Evolutionary conservation across 1,140 invertebrate genomes (phyloP), one percentile per base, ranked within the genome.

Genomic region (Aphelenchoides fujianensis): DNA sequence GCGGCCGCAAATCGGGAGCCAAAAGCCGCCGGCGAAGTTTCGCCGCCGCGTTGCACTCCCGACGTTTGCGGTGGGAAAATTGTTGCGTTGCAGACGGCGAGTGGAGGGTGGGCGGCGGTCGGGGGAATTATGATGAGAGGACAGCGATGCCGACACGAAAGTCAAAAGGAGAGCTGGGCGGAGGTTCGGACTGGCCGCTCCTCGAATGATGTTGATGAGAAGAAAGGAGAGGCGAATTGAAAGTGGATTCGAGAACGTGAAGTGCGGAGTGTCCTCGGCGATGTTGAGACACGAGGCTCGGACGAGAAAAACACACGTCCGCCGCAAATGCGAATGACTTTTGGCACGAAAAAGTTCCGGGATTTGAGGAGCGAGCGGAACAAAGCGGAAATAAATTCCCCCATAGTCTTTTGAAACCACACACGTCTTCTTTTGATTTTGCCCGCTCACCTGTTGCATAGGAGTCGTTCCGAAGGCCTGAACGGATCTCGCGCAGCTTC

Each of bases 401-500:
- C n/a, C n/a, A n/a, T n/a, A n/a, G n/a, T n/a, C n/a, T n/a, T n/a
- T n/a, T n/a, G n/a, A n/a, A n/a, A n/a, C n/a, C n/a, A n/a, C n/a
- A n/a, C n/a, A n/a, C n/a, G n/a, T n/a, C n/a, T n/a, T n/a, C n/a
- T n/a, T n/a, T n/a, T n/a, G n/a, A n/a, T n/a, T n/a, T n/a, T n/a
- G n/a, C n/a, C n/a, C n/a, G 28, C 71, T 55, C 23, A 74, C 76
- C 77, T n/a, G 71, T 80, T 16, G 79, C 79, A 67, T 81, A 81
- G n/a, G 71, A 71, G 34, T 77, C 78, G 52, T 81, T 81, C 48
- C 64, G 69, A 28, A 77, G 63, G 23, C 31, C 28, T 28, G 69
- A 71, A 35, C 23, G 68, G 34, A 80, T 78, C 27, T 36, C 70
- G 41, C 79, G 70, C 9, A 81, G 63, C n/a, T 59, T 53, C 79